Evolutionary conservation across 2,888 invertebrate genomes (phyloP), one percentile per base, ranked within the genome.

Genomic region (Drosophila acutilabella): DNA sequence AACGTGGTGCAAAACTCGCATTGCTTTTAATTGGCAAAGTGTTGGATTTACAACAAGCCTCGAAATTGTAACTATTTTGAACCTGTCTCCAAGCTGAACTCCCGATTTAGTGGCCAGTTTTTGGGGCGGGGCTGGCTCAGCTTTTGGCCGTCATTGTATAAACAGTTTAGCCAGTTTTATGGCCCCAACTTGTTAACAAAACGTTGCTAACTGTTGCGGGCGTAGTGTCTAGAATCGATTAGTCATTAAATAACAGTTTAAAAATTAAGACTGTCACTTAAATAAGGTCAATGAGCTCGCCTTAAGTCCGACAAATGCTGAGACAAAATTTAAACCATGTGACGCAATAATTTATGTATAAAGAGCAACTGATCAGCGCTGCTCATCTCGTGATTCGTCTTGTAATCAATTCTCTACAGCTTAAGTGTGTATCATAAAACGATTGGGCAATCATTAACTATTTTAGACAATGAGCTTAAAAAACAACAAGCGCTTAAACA

Each of bases 201-300:
- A 14, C 11, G 30, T 42, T 33, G 3, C 30, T 18, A 40, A 60
- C 53, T 23, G 30, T 30, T 47, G 61, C 68, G 52, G 62, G 57
- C 20, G 62, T 47, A 41, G 14, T 30, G 10, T 33, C 52, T 45
- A 75, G 72, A 65, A 70, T 64, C 65, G 76, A 45, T 58, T 44
- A 48, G 36, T 7, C 40, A 20, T 53, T 40, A 52, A 65, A 40
- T 5, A n/a, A 33, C 18, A 36, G 38, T 20, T 54, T 5, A 14
- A 52, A 33, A 20, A 33, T 56, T 56, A 56, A 53, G 16, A 44
- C 40, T 8, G 13, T 41, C 38, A 59, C 41, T 36, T 38, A 66
- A 79, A 79, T 80, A 76, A 74, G 78, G 78, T 78, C 80, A 80
- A 71, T 65, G 74, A 47, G 74, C 78, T 68, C 47, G 26, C 48